Base-by-base conservation (phyloP, 2,797 vertebrate species). In the Falco concolor region DNA sequence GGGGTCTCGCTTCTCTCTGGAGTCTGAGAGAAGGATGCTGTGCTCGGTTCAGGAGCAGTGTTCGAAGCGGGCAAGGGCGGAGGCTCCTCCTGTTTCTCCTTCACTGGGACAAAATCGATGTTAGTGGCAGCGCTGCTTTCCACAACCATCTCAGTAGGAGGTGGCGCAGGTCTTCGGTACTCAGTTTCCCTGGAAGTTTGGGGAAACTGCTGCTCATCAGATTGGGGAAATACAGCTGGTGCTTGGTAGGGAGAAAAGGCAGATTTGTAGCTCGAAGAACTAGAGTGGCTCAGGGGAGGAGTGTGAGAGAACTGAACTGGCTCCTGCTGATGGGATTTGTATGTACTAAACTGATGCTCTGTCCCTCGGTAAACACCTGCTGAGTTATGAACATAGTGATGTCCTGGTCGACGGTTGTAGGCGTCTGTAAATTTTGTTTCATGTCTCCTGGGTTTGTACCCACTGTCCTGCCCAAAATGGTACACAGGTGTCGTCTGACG, bases 371-470 rank as follows among this genome's bases (percentile, higher is more conserved):
- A 98, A 53, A 95, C 83, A 36, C 97, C 97, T 2, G 97, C 98
- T 3, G 98, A 98, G 95, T 98, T 98, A 65, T 99, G 99, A 50
- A 99, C 99, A 44, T 99, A 99, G 78, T 99, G 99, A 44, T 99
- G 98, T 75, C 99, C 99, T 0, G 98, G 99, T 23, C 99, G 98
- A 13, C 99, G 99, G 96, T 99, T 99, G 97, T 99, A 99, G 16
- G 99, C 99, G 1, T 99, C 99, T 17, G 99, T 99, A 94, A 99
- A 99, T 97, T 99, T 99, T 53, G 98, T 98, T 94, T 99, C 99
- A 0, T 99, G 99, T 64, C 99, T 97, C 84, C 99, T 98, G 74
- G 98, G 97, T 96, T 99, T 99, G 98, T 98, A 99, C 24, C 98
- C 98, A 0, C 98, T 98, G 94, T 98, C 98, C 82, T 99, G 99